These are phyloP conservation scores for Latrodectus geometricus DNA, from an alignment of 1,140 invertebrate genomes.

Conservation along the genomic window DNA sequence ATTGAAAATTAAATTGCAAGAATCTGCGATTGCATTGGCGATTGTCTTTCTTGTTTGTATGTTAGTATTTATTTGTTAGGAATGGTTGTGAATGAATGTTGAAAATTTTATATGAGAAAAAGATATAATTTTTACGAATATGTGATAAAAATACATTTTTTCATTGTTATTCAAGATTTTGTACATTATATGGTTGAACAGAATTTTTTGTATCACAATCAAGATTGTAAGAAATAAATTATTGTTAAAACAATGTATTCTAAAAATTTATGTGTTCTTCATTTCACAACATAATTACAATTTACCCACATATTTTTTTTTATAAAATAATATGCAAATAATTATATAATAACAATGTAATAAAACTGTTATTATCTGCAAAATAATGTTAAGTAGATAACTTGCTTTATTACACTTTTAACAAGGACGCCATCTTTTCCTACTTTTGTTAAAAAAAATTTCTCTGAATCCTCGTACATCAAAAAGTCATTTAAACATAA, in stretches of 20 bases:
- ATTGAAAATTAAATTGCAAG: neutral
- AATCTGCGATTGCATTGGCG: neutral
- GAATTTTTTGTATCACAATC: conserved; percentile 21
- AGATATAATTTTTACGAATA: conserved; percentile 18
- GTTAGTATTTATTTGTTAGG: neutral
- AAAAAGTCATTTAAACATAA: too few relatives aligned
- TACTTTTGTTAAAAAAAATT: too few relatives aligned
- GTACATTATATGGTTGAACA: conserved; percentile 19
- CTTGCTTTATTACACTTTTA: too few relatives aligned
- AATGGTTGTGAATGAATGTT: neutral
- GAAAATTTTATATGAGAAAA: neutral
- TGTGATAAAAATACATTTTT: conserved; percentile 13
- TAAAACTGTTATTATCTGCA: too few relatives aligned
- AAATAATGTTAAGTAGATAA: too few relatives aligned
- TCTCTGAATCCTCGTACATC: too few relatives aligned
- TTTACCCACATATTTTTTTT: too few relatives aligned
- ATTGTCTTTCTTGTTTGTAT: neutral
- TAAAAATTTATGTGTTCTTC: too few relatives aligned
- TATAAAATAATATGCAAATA: too few relatives aligned
- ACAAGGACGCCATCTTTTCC: too few relatives aligned
- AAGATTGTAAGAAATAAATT: conserved; percentile 28
- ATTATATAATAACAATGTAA: too few relatives aligned
- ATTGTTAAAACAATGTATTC: neutral
- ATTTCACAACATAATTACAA: too few relatives aligned
- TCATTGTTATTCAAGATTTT: conserved; percentile 33